Evolutionary conservation across 2,797 vertebrate genomes (phyloP).

Genomic region (Crenuchus spilurus): DNA sequence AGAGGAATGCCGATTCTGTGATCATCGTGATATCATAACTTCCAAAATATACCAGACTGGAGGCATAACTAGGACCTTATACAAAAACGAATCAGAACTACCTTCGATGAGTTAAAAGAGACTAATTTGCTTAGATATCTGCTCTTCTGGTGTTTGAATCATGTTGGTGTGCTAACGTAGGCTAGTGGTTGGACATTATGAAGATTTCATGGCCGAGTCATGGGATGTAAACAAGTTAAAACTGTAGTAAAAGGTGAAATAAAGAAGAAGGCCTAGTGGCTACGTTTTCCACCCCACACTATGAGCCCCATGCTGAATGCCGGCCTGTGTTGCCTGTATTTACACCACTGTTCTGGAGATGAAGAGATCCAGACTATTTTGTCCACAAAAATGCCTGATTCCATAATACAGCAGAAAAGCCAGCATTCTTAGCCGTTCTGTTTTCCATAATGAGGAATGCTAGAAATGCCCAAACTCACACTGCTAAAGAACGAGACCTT

Average conservation of each 20-base stretch:
- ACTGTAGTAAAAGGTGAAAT: neutral
- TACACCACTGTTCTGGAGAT: neutral
- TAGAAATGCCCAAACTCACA: neutral
- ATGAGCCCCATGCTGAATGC: neutral
- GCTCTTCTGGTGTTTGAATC: too few relatives aligned
- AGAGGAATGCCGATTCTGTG: constrained; percentile 12
- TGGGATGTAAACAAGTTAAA: neutral
- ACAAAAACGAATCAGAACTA: too few relatives aligned
- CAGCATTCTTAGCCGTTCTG: neutral
- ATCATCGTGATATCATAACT: too few relatives aligned
- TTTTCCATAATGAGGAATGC: neutral
- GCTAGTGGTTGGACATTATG: too few relatives aligned
- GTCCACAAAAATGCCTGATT: neutral
- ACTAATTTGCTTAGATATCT: too few relatives aligned
- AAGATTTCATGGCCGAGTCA: too few relatives aligned
- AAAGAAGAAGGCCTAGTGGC: neutral
- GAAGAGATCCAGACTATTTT: neutral
- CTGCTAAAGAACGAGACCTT: neutral
- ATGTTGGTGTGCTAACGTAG: too few relatives aligned
- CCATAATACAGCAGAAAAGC: neutral
- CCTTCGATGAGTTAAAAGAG: too few relatives aligned
- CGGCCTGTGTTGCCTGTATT: neutral
- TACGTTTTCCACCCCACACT: neutral
- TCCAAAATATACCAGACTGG: too few relatives aligned
- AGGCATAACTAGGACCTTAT: too few relatives aligned